These are phyloP conservation scores for Falcaria lacertinaria DNA, from an alignment of 2,888 invertebrate genomes.

Conservation along the genomic window DNA sequence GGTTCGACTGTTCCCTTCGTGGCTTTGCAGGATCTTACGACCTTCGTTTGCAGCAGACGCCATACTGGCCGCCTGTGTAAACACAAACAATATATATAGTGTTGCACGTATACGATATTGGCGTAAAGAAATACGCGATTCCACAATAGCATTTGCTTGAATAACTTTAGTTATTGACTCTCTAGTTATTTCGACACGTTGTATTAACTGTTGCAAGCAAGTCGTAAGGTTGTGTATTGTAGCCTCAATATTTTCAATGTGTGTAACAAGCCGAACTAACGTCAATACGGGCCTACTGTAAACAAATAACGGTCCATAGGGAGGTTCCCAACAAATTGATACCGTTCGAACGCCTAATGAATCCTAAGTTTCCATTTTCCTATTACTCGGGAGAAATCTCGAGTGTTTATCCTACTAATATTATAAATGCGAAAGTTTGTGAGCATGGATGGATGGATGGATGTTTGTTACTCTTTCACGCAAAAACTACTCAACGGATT, in stretches of 20 bases:
- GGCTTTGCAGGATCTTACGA: slow-evolving; percentile 64
- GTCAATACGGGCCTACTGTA: background rate
- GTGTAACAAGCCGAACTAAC: background rate
- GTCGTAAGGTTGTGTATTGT: too few species aligned
- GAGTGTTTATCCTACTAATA: background rate
- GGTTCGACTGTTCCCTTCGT: slow-evolving; percentile 62
- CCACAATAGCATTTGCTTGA: background rate
- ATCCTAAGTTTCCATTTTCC: slow-evolving; percentile 1
- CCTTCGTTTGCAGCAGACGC: slow-evolving; percentile 78
- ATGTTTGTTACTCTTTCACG: too few species aligned
- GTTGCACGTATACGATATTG: too few species aligned
- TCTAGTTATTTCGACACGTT: background rate
- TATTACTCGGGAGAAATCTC: background rate
- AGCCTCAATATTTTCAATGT: background rate
- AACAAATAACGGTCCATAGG: slow-evolving; percentile 1
- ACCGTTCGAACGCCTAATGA: background rate
- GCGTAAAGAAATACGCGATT: background rate
- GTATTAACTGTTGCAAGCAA: too few species aligned
- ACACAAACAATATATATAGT: slow-evolving; percentile 2
- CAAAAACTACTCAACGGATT: too few species aligned
- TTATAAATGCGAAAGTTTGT: background rate
- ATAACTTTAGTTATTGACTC: background rate
- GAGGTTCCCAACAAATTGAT: slow-evolving; percentile 1
- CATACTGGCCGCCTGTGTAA: slow-evolving; percentile 75
- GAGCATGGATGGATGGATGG: too few species aligned